Evolutionary conservation across 2,113 vertebrate genomes (phyloP), one percentile per base, ranked within the genome.

Genomic region (Atlantisia rogersi): DNA sequence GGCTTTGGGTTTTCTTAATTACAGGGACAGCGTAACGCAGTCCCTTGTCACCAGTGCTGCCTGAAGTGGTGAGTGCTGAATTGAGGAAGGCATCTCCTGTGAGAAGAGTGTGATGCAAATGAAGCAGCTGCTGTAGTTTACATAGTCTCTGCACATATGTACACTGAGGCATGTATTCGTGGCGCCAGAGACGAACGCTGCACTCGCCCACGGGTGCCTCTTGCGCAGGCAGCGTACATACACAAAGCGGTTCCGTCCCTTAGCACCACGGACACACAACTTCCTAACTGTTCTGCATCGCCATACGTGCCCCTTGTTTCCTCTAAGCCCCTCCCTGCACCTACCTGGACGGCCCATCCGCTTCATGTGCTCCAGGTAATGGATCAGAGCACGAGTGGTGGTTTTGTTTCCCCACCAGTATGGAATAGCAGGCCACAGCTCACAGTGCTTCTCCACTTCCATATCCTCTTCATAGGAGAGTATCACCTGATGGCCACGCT

Each of bases 321-420:
- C 56, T 24, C 37, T 0, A 0, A 52, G 32, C 0, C 0, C 10
- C 37, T 18, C 44, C 44, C 50, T 3, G 28, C 25, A 50, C 86
- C 87, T 93, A 99, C 99, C 98, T 97, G 99, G 98, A 10, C 99
- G 98, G 16, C 99, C 98, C 5, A 60, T 44, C 52, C 88, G 78
- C 97, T 99, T 98, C 94, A 97, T 98, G 64, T 4, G 53, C 53
- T 99, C 98, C 68, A 99, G 95, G 89, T 98, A 99, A 6, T 53
- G 76, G 83, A 98, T 93, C 4, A 99, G 98, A 9, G 91, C 97
- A 1, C 92, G 31, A 4, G 98, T 96, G 20, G 98, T 96, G 1
- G 80, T 95, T 88, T 98, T 93, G 93, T 99, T 97, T 53, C 98
- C 99, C 99, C 99, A 99, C 98, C 98, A 99, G 97, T 99, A 99